Percentiles rank a stretch among this genome's conserved stretches.
These are phyloP conservation scores for Stichopus horrens DNA, from an alignment of 53 echinoderm and acorn worm species.

Conservation along the genomic window DNA sequence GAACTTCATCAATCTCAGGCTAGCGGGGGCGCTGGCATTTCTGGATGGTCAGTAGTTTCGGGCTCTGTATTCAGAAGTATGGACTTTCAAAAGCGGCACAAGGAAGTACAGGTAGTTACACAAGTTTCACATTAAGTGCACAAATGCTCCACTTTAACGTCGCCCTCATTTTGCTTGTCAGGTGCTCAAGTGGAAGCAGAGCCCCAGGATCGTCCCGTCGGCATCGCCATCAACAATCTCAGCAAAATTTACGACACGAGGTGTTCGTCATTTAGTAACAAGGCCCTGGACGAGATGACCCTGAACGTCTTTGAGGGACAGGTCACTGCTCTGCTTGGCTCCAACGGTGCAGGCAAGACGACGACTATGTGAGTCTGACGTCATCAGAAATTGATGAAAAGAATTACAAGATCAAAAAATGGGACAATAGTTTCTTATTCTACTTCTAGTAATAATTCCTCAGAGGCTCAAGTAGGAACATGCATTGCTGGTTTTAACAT, in stretches of 20 bases:
- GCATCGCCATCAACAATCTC: constrained; percentile 66
- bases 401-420: background rate
- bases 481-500: too few relatives aligned
- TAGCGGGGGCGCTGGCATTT: too few relatives aligned
- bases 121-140: too few relatives aligned
- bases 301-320: constrained; percentile 86
- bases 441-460: background rate
- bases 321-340: constrained; percentile 80
- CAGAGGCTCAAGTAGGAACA: background rate
- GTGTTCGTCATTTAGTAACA: constrained; percentile 32
- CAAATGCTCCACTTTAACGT: too few relatives aligned
- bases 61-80: too few relatives aligned
- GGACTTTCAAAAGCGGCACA: too few relatives aligned
- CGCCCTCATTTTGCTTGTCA: too few relatives aligned
- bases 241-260: constrained; percentile 66
- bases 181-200: constrained; percentile 49
- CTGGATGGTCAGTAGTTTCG: too few relatives aligned
- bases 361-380: constrained; percentile 73
- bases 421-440: background rate
- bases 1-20: too few relatives aligned
- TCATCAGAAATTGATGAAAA: background rate
- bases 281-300: constrained; percentile 71
- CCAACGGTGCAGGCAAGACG: constrained; percentile 90
- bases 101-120: too few relatives aligned
- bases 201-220: constrained; percentile 57